A percentile compares a stretch with the other conserved stretches of the same genome.
Evolutionary conservation across 1,140 invertebrate genomes (phyloP).

Genomic region (Calliopsis andreniformis): DNA sequence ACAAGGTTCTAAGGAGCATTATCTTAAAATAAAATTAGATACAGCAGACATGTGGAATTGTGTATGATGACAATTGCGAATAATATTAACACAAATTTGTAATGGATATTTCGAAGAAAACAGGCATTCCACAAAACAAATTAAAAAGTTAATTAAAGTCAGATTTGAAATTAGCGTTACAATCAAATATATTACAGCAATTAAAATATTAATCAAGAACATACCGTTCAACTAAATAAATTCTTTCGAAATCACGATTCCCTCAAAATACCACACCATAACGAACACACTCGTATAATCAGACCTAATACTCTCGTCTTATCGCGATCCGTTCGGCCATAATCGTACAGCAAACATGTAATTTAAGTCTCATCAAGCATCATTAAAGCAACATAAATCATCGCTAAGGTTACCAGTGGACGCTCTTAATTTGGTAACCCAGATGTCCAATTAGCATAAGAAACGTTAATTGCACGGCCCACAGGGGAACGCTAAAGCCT

Average conservation of each 20-base stretch:
- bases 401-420: not conserved
- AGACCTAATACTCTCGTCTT: not conserved
- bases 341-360: not conserved
- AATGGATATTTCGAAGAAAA: too few relatives aligned
- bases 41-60: too few relatives aligned
- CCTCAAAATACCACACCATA: not conserved
- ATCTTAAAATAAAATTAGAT: too few relatives aligned
- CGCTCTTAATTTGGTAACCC: not conserved
- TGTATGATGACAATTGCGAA: too few relatives aligned
- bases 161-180: too few relatives aligned
- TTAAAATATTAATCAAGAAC: too few relatives aligned
- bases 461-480: conserved; percentile 18
- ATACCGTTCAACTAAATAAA: not conserved
- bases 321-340: not conserved
- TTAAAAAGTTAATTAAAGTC: too few relatives aligned
- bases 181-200: too few relatives aligned
- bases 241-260: not conserved
- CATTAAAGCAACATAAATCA: conserved; percentile 5
- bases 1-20: too few relatives aligned
- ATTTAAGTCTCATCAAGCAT: conserved; percentile 15
- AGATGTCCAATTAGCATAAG: conserved; percentile 28
- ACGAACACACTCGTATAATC: not conserved
- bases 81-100: too few relatives aligned
- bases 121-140: too few relatives aligned
- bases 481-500: not conserved